Base-by-base conservation (phyloP, 2,113 vertebrate species). In the Turnix velox region DNA sequence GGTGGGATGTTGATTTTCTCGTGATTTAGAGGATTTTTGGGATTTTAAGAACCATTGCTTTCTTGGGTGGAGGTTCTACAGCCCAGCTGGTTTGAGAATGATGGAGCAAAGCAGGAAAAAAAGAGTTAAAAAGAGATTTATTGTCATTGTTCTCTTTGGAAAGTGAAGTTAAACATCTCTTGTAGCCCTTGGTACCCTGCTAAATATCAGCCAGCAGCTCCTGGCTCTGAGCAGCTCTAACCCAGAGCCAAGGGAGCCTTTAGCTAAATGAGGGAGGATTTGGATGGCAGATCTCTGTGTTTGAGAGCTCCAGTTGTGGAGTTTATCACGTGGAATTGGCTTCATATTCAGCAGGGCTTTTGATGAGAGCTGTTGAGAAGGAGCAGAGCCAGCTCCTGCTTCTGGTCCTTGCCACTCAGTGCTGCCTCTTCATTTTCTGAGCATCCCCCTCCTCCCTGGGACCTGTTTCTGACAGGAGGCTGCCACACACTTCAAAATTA, bases 401-500 rank as follows among this genome's bases (percentile, higher is more conserved):
- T 31, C 83, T 87, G 88, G 10, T 90, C 61, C 58, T 82, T 87
- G 81, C 92, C 48, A 73, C 83, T 65, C 40, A 78, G 73, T 39
- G 24, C 73, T 92, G 89, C 92, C 81, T 92, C 92, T 87, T 66
- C 66, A 49, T 91, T 92, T 94, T 66, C 62, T 73, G 81, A 54
- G 7, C 1, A 1, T 35, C 6, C 12, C 12, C 43, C 74, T 62
- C 63, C 67, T 92, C 3, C 0, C 39, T 51, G 35, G 23, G 39
- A 78, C 57, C 25, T 58, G 22, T 16, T 82, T 54, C 73, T 90
- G 87, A 82, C 71, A 92, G 91, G 89, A 95, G 89, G 72, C 65
- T 94, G 90, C 85, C 76, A 90, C 61, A 23, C 68, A 59, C 81
- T 93, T 89, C 72, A 78, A 62, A 94, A 96, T 96, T 93, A 95